A percentile compares a stretch with the other conserved stretches of the same genome.
Evolutionary conservation across 2,113 vertebrate genomes (phyloP).

Genomic region (Podilymbus podiceps): DNA sequence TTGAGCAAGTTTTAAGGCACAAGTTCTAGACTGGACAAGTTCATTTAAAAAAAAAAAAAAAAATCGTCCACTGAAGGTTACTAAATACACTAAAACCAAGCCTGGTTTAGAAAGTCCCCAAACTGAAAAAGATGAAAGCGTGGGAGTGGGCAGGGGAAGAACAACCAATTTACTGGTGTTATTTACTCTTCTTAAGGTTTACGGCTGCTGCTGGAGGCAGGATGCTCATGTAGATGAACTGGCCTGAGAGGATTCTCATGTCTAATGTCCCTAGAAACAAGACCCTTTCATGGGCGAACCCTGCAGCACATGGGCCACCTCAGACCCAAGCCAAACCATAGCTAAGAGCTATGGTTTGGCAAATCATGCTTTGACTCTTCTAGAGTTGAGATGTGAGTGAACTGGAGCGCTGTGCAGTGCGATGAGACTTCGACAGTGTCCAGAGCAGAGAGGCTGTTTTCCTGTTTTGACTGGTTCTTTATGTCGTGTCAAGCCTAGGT

Average conservation of each 20-base stretch:
- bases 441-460: not conserved
- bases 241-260: not conserved
- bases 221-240: not conserved
- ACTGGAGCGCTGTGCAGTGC: not conserved
- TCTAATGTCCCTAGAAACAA: not conserved
- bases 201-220: not conserved
- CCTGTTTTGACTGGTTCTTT: not conserved
- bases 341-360: not conserved
- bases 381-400: not conserved
- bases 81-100: not conserved
- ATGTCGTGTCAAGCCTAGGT: not conserved
- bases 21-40: not conserved
- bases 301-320: not conserved
- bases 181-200: not conserved
- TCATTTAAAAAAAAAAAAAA: not conserved
- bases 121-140: not conserved
- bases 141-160: not conserved
- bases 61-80: not conserved
- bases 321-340: not conserved
- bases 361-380: not conserved
- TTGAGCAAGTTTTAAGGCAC: not conserved
- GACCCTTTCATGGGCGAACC: not conserved
- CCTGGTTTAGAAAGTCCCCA: not conserved
- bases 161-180: not conserved
- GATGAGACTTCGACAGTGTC: fast-evolving